Evolutionary conservation across 2,113 vertebrate species (phyloP).

Genomic region (Chaetodon trifascialis): DNA sequence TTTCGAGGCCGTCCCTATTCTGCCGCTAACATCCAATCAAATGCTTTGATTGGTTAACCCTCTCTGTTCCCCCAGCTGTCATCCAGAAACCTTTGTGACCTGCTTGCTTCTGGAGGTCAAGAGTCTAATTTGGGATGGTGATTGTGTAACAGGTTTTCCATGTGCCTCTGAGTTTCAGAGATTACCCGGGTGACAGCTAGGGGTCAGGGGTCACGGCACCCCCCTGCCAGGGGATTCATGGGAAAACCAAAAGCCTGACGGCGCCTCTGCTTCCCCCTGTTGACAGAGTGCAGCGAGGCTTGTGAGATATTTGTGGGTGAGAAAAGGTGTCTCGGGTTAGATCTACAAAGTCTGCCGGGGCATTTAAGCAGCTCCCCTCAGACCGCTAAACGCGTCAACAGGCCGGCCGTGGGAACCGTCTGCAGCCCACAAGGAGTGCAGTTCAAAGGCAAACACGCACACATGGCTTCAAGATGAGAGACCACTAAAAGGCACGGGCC

Average conservation of each 20-base stretch:
- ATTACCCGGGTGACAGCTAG: constrained; percentile 66
- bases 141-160: constrained; percentile 75
- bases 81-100: constrained; percentile 51
- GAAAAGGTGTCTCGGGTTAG: constrained; percentile 60
- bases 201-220: constrained; percentile 67
- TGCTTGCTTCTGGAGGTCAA: constrained; percentile 62
- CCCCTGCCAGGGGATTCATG: constrained; percentile 71
- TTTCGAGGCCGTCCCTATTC: constrained; percentile 54
- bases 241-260: constrained; percentile 72
- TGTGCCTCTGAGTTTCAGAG: constrained; percentile 55
- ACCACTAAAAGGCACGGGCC: constrained; percentile 23
- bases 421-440: constrained; percentile 9
- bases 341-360: constrained; percentile 59
- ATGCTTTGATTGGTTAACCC: constrained; percentile 74
- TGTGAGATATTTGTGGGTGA: constrained; percentile 46
- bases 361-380: constrained; percentile 64
- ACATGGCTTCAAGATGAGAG: constrained; percentile 73
- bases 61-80: constrained; percentile 62
- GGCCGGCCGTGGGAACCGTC: constrained; percentile 59
- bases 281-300: constrained; percentile 61
- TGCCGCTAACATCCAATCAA: constrained; percentile 52
- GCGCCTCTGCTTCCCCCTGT: constrained; percentile 42
- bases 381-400: constrained; percentile 77
- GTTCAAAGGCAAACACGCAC: constrained; percentile 67
- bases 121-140: constrained; percentile 77